Evolutionary conservation across 2,888 invertebrate genomes (phyloP).

Genomic region (Xanthia togata): DNA sequence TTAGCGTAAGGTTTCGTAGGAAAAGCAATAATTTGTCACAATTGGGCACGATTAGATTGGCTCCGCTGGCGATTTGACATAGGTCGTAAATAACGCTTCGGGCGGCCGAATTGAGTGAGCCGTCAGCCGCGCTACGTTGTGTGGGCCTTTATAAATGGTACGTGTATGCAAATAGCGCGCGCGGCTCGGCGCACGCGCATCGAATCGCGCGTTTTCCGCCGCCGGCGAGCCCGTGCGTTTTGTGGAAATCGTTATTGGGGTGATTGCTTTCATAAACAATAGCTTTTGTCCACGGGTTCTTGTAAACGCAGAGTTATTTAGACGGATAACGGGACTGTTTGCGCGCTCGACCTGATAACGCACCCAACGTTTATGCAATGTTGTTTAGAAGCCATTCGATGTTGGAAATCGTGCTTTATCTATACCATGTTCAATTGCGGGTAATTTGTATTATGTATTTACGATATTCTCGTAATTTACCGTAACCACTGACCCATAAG

Average conservation of each 20-base stretch:
- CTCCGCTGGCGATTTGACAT: conserved; percentile 89
- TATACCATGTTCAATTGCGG: conserved; percentile 64
- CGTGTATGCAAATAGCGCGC: conserved; percentile 84
- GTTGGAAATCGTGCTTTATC: conserved; percentile 69
- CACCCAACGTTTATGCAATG: conserved; percentile 73
- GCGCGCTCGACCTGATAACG: conserved; percentile 79
- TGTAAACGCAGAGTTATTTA: conserved; percentile 83
- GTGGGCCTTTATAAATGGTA: conserved; percentile 73
- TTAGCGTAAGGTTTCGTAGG: conserved; percentile 88
- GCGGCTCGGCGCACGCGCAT: conserved; percentile 86
- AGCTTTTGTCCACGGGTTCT: conserved; percentile 87
- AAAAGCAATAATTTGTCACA: conserved; percentile 90
- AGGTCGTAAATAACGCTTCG: conserved; percentile 87
- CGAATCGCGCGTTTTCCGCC: conserved; percentile 89
- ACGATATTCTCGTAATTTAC: conserved; percentile 63
- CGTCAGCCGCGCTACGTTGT: conserved; percentile 69
- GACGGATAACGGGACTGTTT: conserved; percentile 81
- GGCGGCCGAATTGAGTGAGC: conserved; percentile 81
- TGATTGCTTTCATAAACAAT: conserved; percentile 90
- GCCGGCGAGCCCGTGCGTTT: conserved; percentile 82
- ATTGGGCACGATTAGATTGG: conserved; percentile 90
- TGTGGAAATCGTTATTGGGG: conserved; percentile 90
- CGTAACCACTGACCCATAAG: conserved; percentile 60
- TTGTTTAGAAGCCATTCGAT: conserved; percentile 69
- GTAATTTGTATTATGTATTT: conserved; percentile 66